Conservation (phyloP, 2,113 vertebrate species). For the Amphiprion percula region DNA sequence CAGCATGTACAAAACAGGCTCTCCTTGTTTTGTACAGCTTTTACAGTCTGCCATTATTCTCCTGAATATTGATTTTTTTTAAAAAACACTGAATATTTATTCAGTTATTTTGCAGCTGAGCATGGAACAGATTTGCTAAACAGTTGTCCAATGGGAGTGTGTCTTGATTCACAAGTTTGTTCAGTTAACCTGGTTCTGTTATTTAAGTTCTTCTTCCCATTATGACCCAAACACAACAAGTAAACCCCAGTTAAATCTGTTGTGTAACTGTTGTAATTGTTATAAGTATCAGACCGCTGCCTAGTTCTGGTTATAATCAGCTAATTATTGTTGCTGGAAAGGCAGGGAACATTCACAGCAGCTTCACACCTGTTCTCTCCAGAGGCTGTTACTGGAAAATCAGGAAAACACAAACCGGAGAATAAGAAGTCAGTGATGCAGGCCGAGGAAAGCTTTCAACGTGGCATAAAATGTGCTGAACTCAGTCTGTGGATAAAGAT, state of each 20-base stretch:
- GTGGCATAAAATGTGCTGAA: background rate
- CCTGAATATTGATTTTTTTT: too few relatives aligned
- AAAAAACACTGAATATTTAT: too few relatives aligned
- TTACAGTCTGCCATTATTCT: too few relatives aligned
- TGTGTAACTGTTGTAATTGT: background rate
- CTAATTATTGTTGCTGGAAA: conserved; percentile 36
- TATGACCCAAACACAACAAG: background rate
- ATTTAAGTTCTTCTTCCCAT: background rate
- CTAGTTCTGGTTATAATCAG: conserved; percentile 20
- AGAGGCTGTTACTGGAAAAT: background rate
- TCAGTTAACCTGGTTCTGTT: background rate
- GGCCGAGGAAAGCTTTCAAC: background rate
- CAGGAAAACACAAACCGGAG: background rate
- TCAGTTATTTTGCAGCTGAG: background rate
- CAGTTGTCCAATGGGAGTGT: background rate
- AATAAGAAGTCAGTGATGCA: conserved; percentile 12
- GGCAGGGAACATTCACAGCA: conserved; percentile 17
- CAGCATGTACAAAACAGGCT: too few relatives aligned
- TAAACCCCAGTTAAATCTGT: conserved; percentile 1
- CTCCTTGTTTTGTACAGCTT: too few relatives aligned
- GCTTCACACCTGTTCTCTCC: conserved; percentile 42
- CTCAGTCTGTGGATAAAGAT: background rate
- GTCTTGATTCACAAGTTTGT: background rate
- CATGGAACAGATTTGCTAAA: background rate
- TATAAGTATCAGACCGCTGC: conserved; percentile 8